phyloP scores from a whole-genome alignment of 1,140 invertebrate genomes.

The Rhagoletis pomonella region DNA sequence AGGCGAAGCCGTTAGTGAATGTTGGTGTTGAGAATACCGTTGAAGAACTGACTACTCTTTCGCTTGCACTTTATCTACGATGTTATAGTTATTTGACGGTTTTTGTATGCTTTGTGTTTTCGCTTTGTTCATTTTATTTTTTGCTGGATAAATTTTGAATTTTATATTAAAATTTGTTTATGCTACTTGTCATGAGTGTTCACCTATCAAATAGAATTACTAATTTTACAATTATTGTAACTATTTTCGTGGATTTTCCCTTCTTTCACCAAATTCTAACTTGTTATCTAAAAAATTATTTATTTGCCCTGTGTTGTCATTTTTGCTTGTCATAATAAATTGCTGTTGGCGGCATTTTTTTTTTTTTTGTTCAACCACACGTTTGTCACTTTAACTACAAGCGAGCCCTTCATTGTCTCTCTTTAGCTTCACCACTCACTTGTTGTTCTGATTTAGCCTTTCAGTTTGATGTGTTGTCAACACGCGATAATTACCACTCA shows the following conservation, averaged over 20 bases:
- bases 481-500: slow-evolving; percentile 49
- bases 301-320: no score
- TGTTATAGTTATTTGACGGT: background rate
- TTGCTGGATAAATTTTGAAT: no score
- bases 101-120: background rate
- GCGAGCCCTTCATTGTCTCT: background rate
- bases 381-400: background rate
- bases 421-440: background rate
- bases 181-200: background rate
- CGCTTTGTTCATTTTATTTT: no score
- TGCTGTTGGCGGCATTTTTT: no score
- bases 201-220: no score
- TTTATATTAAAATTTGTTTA: background rate
- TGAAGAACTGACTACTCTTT: background rate
- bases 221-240: no score
- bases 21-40: background rate
- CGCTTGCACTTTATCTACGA: background rate
- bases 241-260: no score
- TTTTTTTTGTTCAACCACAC: background rate
- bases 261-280: no score
- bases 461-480: slow-evolving; percentile 43
- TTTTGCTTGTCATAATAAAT: no score
- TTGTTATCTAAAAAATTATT: no score
- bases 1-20: background rate
- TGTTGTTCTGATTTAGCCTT: slow-evolving; percentile 25